Conservation (phyloP, 2,888 invertebrate species). For the Cataglyphis rosenhaueri region DNA sequence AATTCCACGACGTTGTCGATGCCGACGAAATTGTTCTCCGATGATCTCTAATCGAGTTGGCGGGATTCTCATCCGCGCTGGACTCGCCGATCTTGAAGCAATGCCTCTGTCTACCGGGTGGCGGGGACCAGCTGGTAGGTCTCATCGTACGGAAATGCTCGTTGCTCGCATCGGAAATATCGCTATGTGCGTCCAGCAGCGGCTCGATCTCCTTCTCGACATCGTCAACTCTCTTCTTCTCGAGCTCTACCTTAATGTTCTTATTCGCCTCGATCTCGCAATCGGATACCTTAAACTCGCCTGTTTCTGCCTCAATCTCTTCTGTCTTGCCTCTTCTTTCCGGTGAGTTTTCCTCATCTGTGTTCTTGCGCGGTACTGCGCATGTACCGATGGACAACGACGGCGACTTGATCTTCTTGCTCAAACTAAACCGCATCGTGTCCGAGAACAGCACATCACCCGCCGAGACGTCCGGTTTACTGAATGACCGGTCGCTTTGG, state of each 20-base stretch:
- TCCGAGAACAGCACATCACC: constrained; percentile 90
- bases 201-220: constrained; percentile 69
- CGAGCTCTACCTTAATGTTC: constrained; percentile 18
- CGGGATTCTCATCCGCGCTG: constrained; percentile 43
- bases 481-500: constrained; percentile 85
- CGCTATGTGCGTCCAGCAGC: not conserved
- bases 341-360: not conserved
- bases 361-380: constrained; percentile 13
- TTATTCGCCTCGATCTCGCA: constrained; percentile 25
- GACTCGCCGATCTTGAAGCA: constrained; percentile 67
- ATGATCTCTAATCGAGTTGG: constrained; percentile 33
- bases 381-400: constrained; percentile 8
- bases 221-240: constrained; percentile 31
- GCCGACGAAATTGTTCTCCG: constrained; percentile 52
- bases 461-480: constrained; percentile 85
- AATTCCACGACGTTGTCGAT: constrained; percentile 61
- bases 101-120: constrained; percentile 79
- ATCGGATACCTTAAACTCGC: not conserved
- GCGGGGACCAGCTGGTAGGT: constrained; percentile 84
- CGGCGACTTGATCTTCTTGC: constrained; percentile 88
- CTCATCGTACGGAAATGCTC: constrained; percentile 82
- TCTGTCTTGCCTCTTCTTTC: not conserved
- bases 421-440: constrained; percentile 92
- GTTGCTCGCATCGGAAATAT: constrained; percentile 45
- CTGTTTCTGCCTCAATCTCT: constrained; percentile 10